phyloP scores from a whole-genome alignment of 2,797 vertebrate species.

The Gallirallus australis region DNA sequence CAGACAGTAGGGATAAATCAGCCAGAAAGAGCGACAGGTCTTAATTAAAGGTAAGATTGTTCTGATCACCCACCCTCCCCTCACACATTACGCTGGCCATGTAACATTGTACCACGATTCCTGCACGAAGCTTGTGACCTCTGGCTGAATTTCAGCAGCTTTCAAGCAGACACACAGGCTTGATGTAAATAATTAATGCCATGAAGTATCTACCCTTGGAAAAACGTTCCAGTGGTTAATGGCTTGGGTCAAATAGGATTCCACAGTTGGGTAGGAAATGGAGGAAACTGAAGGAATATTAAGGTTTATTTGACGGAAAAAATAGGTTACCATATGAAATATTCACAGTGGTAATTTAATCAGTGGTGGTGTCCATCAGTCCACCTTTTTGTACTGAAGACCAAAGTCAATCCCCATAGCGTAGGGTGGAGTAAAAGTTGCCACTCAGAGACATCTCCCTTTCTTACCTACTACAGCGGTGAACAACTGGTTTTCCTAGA shows the following conservation, averaged over 20 bases:
- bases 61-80: not conserved
- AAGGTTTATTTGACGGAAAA: slow-evolving; percentile 6
- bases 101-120: not conserved
- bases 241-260: not conserved
- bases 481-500: not conserved
- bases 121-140: not conserved
- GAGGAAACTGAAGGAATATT: not conserved
- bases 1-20: not conserved
- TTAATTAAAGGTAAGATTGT: not conserved
- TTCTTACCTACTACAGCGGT: not conserved
- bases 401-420: not conserved
- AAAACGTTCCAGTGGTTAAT: not conserved
- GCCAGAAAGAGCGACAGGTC: not conserved
- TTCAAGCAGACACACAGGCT: not conserved
- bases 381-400: not conserved
- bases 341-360: not conserved
- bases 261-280: not conserved
- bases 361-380: not conserved
- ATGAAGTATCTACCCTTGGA: not conserved
- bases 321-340: not conserved
- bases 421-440: not conserved
- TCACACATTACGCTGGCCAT: not conserved
- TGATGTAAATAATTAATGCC: not conserved
- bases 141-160: not conserved
- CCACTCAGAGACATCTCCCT: not conserved